Evolutionary conservation across 2,888 invertebrate species (phyloP), one percentile per base, ranked within the genome.

Genomic region (Lutraria lutraria): DNA sequence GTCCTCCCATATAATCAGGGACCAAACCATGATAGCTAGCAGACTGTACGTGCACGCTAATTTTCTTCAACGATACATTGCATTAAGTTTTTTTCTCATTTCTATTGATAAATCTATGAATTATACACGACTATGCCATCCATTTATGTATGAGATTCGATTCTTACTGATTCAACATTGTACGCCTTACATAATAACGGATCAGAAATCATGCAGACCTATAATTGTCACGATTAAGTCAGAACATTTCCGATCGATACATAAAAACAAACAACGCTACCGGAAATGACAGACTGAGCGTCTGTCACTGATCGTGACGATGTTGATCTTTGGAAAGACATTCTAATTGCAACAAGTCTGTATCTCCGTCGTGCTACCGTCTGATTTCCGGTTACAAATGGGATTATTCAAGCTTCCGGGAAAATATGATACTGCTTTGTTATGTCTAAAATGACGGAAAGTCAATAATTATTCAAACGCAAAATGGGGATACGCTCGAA

Each of bases 221-320:
- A 34, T 76, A 34, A 76, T 31, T 76, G 76, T 76, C 31, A 76
- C 34, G 34, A 76, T 76, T 34, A 31, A 16, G 76, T 31, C 31
- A 76, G 76, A 76, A 76, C 76, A 76, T 76, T 76, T 76, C 76
- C 34, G 76, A 76, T 76, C 76, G 31, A 76, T 76, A 25, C 34
- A 34, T 19, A 76, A 76, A n/a, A 34, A 76, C 31, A 76, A 76
- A 76, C 76, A 76, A 31, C 31, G 31, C 76, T 76, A 76, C 76
- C 76, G 76, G 76, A 76, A 76, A 31, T 31, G 31, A 76, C 76
- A 76, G 34, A 8, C 76, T 76, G 76, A 31, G 34, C 34, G 76
- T 76, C 76, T 76, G 76, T 34, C 76, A 76, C 25, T 25, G 76
- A 31, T 34, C 76, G 76, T 76, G 31, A 76, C 15, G 34, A 13